Evolutionary conservation across 2,888 invertebrate species (phyloP), one percentile per base, ranked within the genome.

Genomic region (Dynastes maya): DNA sequence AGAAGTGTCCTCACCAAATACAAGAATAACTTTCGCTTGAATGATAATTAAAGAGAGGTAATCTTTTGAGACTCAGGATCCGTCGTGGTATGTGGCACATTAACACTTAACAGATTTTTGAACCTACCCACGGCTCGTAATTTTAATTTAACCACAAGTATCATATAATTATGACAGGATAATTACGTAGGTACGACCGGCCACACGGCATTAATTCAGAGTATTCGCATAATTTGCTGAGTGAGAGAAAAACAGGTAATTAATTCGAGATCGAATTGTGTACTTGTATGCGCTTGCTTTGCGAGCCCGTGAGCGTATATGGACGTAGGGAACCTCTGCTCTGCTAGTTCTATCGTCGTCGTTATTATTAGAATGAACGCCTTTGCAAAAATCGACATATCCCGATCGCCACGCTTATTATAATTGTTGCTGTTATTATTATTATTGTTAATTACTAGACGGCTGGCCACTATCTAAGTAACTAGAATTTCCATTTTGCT

Each of bases 131-230:
- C 68, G 40, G 58, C 45, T 74, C 72, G 72, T 71, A 71, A 78
- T 72, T 76, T 78, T 78, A 72, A 71, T 72, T 63, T 78, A 71
- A 77, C 22, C 68, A 71, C 77, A 63, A 77, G 70, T 77, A 70
- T 74, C 72, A 76, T 71, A 72, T 78, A 78, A 78, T 78, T 78
- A 78, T 71, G 78, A 78, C 71, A 78, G 63, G 71, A 65, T 78
- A 78, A 78, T 72, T 74, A 74, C 72, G 72, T 61, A 63, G 72
- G 61, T 40, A 61, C 45, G 51, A 61, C 61, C 72, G 61, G 27
- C 72, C 61, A 74, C 71, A 71, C 72, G 61, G 27, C 49, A 74
- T 74, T 74, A 61, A 74, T 74, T 63, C 72, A 74, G 61, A 74
- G 45, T 74, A 74, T 74, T 74, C 61, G 72, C 61, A 74, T 74